Conservation (phyloP, 2,113 vertebrate genomes). For the Tyto alba region DNA sequence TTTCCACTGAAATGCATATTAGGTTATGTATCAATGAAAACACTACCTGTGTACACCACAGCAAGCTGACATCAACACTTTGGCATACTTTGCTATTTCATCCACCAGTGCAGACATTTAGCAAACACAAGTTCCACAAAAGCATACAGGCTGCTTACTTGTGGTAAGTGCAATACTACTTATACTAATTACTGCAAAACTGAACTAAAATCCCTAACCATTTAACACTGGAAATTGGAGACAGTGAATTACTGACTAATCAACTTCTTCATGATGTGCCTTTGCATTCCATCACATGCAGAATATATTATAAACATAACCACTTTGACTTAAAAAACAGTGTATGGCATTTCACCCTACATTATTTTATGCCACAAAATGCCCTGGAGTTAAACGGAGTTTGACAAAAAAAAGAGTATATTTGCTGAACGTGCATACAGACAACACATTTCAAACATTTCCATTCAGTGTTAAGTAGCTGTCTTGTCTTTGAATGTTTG, state of each 20-base stretch:
- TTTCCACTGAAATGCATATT: background rate
- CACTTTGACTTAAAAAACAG: background rate
- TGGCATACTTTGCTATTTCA: background rate
- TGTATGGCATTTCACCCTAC: background rate
- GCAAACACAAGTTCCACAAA: background rate
- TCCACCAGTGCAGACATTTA: background rate
- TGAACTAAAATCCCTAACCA: background rate
- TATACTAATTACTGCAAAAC: background rate
- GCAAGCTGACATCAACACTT: background rate
- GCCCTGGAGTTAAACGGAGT: background rate
- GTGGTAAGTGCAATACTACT: background rate
- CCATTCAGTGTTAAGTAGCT: background rate
- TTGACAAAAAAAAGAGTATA: background rate
- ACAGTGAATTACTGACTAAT: background rate
- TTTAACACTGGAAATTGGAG: background rate
- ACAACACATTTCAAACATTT: background rate
- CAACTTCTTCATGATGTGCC: background rate
- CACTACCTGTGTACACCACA: background rate
- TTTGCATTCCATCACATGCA: background rate
- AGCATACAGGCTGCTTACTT: background rate
- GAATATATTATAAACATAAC: background rate
- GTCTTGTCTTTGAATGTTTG: background rate
- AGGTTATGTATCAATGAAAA: background rate
- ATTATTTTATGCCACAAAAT: background rate
- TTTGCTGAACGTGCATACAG: background rate